These are phyloP conservation scores for Halcyon senegalensis DNA, from an alignment of 2,113 vertebrate genomes.

Conservation along the genomic window DNA sequence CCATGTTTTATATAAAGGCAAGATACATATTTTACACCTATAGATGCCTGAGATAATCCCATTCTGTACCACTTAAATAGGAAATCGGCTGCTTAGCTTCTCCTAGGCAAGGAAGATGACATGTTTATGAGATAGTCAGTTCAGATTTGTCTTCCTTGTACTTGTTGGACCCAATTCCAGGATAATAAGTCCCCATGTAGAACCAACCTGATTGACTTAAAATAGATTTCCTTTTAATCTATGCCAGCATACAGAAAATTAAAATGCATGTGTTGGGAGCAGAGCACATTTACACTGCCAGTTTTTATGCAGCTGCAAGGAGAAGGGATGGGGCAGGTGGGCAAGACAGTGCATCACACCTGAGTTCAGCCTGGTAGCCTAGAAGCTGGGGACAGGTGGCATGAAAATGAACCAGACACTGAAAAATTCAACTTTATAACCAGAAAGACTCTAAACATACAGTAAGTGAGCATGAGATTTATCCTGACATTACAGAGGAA, in stretches of 20 bases:
- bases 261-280: background rate
- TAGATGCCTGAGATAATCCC: background rate
- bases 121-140: background rate
- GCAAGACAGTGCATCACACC: background rate
- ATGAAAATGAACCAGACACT: constrained; percentile 20
- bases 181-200: background rate
- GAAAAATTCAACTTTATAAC: constrained; percentile 29
- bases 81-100: background rate
- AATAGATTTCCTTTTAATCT: constrained; percentile 13
- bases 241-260: background rate
- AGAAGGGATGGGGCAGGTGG: background rate
- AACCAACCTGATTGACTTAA: background rate
- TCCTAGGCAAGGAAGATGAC: background rate
- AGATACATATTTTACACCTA: background rate
- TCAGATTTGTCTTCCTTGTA: background rate
- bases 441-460: constrained; percentile 19
- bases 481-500: constrained; percentile 55
- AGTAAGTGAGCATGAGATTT: constrained; percentile 38
- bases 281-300: background rate
- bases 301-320: background rate
- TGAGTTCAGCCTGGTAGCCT: background rate
- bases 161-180: background rate
- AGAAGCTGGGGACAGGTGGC: background rate
- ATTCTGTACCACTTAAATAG: background rate
- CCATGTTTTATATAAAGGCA: background rate